Evolutionary conservation across 2,113 vertebrate species (phyloP).

Genomic region (Astatotilapia flaviijosephi): DNA sequence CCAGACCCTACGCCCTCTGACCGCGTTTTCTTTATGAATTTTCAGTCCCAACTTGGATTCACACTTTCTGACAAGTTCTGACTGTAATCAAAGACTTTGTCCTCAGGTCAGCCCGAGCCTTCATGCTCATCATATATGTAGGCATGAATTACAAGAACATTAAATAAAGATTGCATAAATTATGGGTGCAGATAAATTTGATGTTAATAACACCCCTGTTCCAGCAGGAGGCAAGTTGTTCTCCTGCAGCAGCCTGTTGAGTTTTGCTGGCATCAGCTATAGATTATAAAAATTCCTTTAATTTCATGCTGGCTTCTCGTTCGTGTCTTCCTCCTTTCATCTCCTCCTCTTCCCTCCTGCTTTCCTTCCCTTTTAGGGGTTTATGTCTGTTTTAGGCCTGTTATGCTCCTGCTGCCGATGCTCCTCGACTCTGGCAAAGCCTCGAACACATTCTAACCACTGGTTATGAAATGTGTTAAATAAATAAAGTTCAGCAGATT

Average conservation of each 20-base stretch:
- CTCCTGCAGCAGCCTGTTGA: neutral
- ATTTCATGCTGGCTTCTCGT: neutral
- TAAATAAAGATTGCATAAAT: neutral
- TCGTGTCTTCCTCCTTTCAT: neutral
- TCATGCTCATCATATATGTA: neutral
- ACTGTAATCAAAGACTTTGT: neutral
- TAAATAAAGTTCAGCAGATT: neutral
- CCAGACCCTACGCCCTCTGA: neutral
- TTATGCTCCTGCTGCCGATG: neutral
- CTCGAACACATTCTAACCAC: neutral
- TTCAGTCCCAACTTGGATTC: neutral
- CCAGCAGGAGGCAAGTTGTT: neutral
- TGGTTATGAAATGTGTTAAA: neutral
- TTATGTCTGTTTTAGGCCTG: neutral
- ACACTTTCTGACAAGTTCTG: neutral
- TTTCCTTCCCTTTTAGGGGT: conserved; percentile 39
- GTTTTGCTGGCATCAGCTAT: neutral
- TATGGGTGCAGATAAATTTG: neutral
- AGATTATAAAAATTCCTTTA: conserved; percentile 21
- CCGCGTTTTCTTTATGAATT: neutral
- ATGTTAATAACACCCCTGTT: neutral
- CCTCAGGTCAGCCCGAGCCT: neutral
- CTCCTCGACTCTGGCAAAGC: neutral
- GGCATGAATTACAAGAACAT: neutral
- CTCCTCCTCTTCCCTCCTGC: neutral